These are phyloP conservation scores for Melanostoma mellinum DNA, from an alignment of 2,888 invertebrate genomes.

Conservation along the genomic window DNA sequence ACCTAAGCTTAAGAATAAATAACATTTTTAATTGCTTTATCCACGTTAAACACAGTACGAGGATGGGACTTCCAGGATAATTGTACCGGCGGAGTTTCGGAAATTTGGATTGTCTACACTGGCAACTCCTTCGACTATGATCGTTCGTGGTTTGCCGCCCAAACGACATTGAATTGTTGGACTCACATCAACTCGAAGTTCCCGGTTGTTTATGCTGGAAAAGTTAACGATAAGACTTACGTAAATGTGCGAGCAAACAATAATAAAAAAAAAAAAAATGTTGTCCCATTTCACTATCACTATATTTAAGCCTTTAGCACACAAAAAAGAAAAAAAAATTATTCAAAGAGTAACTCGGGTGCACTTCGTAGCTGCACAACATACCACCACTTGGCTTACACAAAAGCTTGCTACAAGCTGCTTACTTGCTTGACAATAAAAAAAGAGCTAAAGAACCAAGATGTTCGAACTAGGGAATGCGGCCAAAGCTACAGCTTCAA, in stretches of 20 bases:
- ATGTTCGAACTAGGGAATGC: too few relatives aligned
- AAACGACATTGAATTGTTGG: constrained; percentile 91
- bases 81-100: constrained; percentile 79
- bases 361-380: too few relatives aligned
- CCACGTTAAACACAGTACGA: constrained; percentile 78
- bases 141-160: constrained; percentile 88
- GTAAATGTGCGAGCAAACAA: not conserved
- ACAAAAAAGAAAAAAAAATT: too few relatives aligned
- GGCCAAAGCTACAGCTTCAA: too few relatives aligned
- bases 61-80: constrained; percentile 81
- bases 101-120: constrained; percentile 80
- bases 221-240: not conserved
- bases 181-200: constrained; percentile 88
- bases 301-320: too few relatives aligned
- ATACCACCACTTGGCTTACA: too few relatives aligned
- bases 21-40: constrained; percentile 39
- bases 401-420: too few relatives aligned
- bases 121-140: constrained; percentile 79
- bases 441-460: too few relatives aligned
- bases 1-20: constrained; percentile 62
- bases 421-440: too few relatives aligned
- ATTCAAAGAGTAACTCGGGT: too few relatives aligned
- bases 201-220: constrained; percentile 86
- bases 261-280: not conserved
- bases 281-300: too few relatives aligned